phyloP scores from a whole-genome alignment of 2,797 vertebrate genomes.

The Phylloscopus collybita region DNA sequence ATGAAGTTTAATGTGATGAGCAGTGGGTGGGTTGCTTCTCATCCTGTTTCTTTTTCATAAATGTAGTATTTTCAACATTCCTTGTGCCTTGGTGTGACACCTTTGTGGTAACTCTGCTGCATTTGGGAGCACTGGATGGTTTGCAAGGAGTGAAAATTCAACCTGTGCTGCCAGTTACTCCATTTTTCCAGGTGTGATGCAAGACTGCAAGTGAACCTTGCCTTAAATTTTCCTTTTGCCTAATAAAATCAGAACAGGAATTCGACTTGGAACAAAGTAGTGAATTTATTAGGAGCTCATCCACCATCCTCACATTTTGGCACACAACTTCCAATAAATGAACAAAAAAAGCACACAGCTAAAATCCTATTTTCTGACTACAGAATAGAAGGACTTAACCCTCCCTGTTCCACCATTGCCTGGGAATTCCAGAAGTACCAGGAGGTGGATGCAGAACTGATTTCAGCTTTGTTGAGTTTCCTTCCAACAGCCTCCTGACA shows the following conservation, averaged over 20 bases:
- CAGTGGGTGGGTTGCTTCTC: neutral
- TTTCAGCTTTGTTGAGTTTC: neutral
- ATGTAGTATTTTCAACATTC: neutral
- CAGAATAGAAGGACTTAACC: neutral
- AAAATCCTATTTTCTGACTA: neutral
- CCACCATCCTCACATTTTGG: neutral
- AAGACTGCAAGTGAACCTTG: neutral
- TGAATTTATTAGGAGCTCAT: slow-evolving; percentile 29
- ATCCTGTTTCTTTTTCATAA: neutral
- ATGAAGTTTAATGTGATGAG: neutral
- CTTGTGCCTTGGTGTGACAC: neutral
- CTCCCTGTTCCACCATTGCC: neutral
- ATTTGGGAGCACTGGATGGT: neutral
- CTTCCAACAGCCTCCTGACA: neutral
- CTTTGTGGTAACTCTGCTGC: neutral
- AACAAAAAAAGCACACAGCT: neutral
- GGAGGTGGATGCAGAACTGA: neutral
- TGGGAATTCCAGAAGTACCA: neutral
- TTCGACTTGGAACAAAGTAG: neutral
- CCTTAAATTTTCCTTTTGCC: neutral
- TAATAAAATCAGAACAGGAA: neutral
- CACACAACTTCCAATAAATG: neutral
- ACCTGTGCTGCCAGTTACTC: neutral
- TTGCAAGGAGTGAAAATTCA: neutral
- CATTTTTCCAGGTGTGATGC: neutral